Percentiles rank a stretch among this genome's conserved stretches.
Evolutionary conservation across 2,888 invertebrate species (phyloP).

Genomic region (Eueremaeus valkanovi): DNA sequence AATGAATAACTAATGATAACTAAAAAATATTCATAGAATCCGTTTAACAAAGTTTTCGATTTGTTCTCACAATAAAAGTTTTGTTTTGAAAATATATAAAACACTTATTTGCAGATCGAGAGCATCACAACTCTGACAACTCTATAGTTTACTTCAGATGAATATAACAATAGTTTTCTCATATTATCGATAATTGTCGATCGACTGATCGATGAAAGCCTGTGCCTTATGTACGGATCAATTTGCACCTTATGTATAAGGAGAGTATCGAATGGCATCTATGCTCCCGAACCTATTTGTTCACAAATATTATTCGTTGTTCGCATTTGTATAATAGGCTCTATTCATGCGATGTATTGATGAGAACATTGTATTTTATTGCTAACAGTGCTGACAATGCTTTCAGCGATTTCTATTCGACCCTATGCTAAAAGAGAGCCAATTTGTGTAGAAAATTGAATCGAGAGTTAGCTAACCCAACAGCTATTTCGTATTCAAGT

Average conservation of each 20-base stretch:
- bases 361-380: slow-evolving; percentile 7
- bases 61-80: too few species aligned
- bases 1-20: too few species aligned
- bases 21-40: too few species aligned
- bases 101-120: too few species aligned
- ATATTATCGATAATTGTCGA: slow-evolving; percentile 23
- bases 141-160: too few species aligned
- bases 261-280: slow-evolving; percentile 10
- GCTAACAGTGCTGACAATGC: slow-evolving; percentile 22
- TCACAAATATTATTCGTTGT: slow-evolving; percentile 13
- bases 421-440: neutral
- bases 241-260: slow-evolving; percentile 19
- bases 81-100: too few species aligned
- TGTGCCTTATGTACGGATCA: neutral
- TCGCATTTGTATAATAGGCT: slow-evolving; percentile 8
- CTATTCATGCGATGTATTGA: neutral
- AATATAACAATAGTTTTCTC: slow-evolving; percentile 2
- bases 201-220: slow-evolving; percentile 6
- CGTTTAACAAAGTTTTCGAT: too few species aligned
- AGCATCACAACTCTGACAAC: too few species aligned
- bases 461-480: slow-evolving; percentile 24
- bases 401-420: slow-evolving; percentile 2
- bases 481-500: slow-evolving; percentile 27
- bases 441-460: slow-evolving; percentile 26
- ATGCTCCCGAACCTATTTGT: slow-evolving; percentile 23